Conservation (phyloP, 1,140 invertebrate genomes). For the Procambarus virginalis region DNA sequence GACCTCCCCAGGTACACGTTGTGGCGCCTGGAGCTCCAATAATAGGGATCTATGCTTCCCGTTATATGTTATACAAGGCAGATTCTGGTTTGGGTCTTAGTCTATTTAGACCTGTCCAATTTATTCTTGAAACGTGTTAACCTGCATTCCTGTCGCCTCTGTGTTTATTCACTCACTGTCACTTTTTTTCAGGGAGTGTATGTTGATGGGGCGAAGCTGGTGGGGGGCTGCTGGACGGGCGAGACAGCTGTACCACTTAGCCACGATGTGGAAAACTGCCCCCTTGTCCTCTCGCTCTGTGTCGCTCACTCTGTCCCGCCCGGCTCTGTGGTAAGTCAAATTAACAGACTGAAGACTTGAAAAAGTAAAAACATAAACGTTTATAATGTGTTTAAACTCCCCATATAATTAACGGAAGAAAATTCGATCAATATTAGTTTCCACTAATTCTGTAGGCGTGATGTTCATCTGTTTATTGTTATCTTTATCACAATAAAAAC, state of each 20-base stretch:
- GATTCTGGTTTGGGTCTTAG: background rate
- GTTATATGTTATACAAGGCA: background rate
- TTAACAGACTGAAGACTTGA: background rate
- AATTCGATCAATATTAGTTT: too few relatives aligned
- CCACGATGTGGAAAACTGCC: background rate
- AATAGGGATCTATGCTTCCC: background rate
- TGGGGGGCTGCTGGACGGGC: slow-evolving; percentile 33
- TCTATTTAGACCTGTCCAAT: background rate
- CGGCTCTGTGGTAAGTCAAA: slow-evolving; percentile 5
- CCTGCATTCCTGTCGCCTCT: too few relatives aligned
- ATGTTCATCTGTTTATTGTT: too few relatives aligned
- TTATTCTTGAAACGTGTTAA: too few relatives aligned
- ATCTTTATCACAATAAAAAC: too few relatives aligned
- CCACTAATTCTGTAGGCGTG: too few relatives aligned
- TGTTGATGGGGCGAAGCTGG: slow-evolving; percentile 17
- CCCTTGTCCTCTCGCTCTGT: slow-evolving; percentile 23
- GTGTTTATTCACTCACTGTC: too few relatives aligned
- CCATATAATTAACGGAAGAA: too few relatives aligned
- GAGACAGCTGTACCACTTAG: slow-evolving; percentile 1
- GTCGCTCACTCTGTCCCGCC: slow-evolving; percentile 40
- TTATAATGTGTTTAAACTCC: too few relatives aligned
- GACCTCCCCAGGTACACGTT: slow-evolving; percentile 28
- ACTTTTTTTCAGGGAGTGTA: slow-evolving; percentile 24
- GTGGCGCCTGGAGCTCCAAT: too few relatives aligned
- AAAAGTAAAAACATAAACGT: background rate